Conservation (phyloP, 1,140 invertebrate genomes). For the Chironomus tepperi region DNA sequence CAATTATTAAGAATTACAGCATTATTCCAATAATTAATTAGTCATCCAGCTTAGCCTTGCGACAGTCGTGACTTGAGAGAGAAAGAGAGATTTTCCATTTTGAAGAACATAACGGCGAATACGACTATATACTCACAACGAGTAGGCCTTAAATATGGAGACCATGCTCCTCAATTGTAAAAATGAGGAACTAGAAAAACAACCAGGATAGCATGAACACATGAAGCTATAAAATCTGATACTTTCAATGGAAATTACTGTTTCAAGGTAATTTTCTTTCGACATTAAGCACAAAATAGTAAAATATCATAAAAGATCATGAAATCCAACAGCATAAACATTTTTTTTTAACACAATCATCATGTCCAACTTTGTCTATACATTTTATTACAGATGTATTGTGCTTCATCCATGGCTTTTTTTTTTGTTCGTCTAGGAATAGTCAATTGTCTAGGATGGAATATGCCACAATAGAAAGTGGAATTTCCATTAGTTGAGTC, state of each 20-base stretch:
- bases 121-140: neutral
- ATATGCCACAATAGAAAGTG: neutral
- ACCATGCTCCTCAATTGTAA: slow-evolving; percentile 17
- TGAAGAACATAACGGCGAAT: neutral
- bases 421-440: neutral
- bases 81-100: neutral
- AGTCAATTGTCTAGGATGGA: neutral
- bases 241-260: neutral
- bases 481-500: neutral
- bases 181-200: slow-evolving; percentile 22
- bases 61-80: neutral
- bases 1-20: no score
- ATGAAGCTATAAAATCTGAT: neutral
- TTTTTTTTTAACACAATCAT: neutral
- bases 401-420: neutral
- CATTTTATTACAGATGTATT: neutral
- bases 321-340: slow-evolving; percentile 4
- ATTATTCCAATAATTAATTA: no score
- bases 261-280: slow-evolving; percentile 21
- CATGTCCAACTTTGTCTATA: neutral
- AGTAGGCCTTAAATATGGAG: neutral
- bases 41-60: no score
- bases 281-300: slow-evolving; percentile 24
- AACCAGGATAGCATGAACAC: neutral
- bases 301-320: slow-evolving; percentile 12